phyloP scores from a whole-genome alignment of 2,797 vertebrate genomes.

The Trematomus bernacchii region DNA sequence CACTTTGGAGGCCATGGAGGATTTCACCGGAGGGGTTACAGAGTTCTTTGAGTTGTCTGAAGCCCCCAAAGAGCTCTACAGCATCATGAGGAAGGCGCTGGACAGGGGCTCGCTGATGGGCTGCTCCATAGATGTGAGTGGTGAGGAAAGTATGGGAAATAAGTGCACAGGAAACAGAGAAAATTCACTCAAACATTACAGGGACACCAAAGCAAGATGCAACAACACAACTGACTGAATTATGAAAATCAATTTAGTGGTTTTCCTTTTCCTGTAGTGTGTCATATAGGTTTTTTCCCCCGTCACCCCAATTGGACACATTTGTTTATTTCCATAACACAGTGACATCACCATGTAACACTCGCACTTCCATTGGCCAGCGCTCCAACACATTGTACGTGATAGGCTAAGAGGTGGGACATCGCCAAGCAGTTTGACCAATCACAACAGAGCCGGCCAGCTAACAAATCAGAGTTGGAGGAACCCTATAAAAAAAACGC shows the following conservation, averaged over 20 bases:
- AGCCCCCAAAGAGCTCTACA: conserved; percentile 92
- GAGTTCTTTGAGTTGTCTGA: conserved; percentile 95
- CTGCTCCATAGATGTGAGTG: conserved; percentile 96
- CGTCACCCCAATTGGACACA: no score
- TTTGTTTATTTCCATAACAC: no score
- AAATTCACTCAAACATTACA: neutral
- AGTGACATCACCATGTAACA: no score
- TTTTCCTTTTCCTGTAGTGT: no score
- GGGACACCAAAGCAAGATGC: no score
- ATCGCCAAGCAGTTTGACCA: no score
- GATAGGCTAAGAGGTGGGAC: no score
- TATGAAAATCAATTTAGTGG: neutral
- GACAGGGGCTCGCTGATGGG: conserved; percentile 98
- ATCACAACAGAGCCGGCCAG: no score
- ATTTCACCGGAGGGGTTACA: conserved; percentile 97
- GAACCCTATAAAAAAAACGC: neutral
- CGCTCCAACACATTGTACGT: no score
- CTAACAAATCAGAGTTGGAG: no score
- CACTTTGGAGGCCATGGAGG: conserved; percentile 98
- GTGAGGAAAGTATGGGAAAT: neutral
- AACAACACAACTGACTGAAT: neutral
- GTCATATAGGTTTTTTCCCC: no score
- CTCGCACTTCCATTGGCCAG: no score
- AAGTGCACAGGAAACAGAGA: neutral
- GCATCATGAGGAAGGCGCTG: conserved; percentile 95